Conservation (phyloP, 2,888 invertebrate species). For the Cordylochernes scorpioides region DNA sequence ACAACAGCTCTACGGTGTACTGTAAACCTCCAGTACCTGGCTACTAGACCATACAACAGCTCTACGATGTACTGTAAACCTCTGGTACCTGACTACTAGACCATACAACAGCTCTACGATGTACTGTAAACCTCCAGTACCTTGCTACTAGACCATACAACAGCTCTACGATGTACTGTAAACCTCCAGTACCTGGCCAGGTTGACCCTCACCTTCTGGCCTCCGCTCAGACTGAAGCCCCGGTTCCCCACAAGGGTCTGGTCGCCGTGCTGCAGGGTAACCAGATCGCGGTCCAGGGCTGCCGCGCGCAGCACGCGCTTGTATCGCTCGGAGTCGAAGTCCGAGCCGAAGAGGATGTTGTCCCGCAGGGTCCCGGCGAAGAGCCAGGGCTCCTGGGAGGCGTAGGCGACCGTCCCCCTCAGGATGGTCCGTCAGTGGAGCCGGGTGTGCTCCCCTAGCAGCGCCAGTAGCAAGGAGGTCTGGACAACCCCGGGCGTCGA, state of each 20-base stretch:
- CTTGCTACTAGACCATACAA: too few species aligned
- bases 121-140: too few species aligned
- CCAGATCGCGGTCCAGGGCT: too few species aligned
- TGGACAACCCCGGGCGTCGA: too few species aligned
- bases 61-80: too few species aligned
- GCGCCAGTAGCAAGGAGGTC: conserved; percentile 26
- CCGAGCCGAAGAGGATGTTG: conserved; percentile 67
- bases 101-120: too few species aligned
- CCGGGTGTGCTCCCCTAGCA: conserved; percentile 41
- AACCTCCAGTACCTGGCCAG: conserved; percentile 25
- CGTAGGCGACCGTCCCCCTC: conserved; percentile 34
- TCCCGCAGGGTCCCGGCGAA: conserved; percentile 48
- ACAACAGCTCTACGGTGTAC: too few species aligned
- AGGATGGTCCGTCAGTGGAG: conserved; percentile 33
- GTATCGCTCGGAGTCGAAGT: conserved; percentile 30
- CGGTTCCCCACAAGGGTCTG: conserved; percentile 61
- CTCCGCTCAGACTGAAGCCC: conserved; percentile 70
- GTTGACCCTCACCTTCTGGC: conserved; percentile 52
- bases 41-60: too few species aligned
- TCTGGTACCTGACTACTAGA: too few species aligned
- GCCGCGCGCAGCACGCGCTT: conserved; percentile 26
- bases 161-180: too few species aligned
- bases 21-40: too few species aligned
- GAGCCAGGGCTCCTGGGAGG: conserved; percentile 44
- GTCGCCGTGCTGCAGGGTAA: too few species aligned